Conservation (phyloP, 1,140 invertebrate species). For the Meloidogyne exigua region DNA sequence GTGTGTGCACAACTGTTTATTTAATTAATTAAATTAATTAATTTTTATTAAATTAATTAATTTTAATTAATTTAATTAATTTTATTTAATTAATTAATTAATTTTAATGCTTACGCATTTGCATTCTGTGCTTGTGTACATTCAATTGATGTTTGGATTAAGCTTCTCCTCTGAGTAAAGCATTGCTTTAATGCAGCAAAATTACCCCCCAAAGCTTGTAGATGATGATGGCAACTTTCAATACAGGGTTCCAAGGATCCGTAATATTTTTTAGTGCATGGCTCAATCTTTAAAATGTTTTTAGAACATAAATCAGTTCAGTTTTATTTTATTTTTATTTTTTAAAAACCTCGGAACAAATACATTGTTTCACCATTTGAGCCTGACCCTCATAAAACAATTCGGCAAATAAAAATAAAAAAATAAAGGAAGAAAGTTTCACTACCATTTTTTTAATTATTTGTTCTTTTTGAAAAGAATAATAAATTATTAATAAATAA, state of each 20-base stretch:
- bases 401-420: constrained; percentile 13
- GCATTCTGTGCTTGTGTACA: constrained; percentile 32
- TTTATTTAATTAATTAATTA: not conserved
- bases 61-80: no score
- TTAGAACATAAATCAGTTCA: no score
- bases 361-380: constrained; percentile 40
- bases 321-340: not conserved
- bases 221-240: constrained; percentile 31
- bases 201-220: constrained; percentile 39
- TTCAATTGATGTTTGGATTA: constrained; percentile 25
- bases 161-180: constrained; percentile 24
- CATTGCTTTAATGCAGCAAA: constrained; percentile 33
- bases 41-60: not conserved
- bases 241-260: not conserved
- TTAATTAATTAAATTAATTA: no score
- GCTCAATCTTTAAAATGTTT: not conserved
- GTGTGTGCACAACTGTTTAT: constrained; percentile 26
- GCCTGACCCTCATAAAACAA: constrained; percentile 16
- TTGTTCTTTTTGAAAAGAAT: not conserved
- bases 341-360: constrained; percentile 38
- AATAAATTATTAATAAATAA: not conserved
- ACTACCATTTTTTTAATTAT: not conserved
- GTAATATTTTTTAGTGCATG: not conserved
- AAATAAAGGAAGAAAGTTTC: not conserved
- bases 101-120: constrained; percentile 34